phyloP scores from a whole-genome alignment of 1,140 invertebrate genomes.

The Orius insidiosus region DNA sequence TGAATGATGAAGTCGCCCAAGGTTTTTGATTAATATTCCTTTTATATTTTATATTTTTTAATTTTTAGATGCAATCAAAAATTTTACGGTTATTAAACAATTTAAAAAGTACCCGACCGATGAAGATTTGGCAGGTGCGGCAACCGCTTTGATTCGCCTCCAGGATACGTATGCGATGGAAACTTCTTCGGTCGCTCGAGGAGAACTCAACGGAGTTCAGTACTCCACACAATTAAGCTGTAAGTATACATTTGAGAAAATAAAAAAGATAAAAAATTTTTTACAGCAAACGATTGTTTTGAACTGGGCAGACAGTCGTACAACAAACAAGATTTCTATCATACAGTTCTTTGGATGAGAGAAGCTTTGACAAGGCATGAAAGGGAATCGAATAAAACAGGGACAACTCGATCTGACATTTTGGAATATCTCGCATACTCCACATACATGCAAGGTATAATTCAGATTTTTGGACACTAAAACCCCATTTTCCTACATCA shows the following conservation, averaged over 20 bases:
- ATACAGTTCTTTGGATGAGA: slow-evolving; percentile 89
- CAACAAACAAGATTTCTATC: slow-evolving; percentile 82
- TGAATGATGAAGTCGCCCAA: slow-evolving; percentile 51
- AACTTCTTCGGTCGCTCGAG: slow-evolving; percentile 72
- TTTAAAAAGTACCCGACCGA: slow-evolving; percentile 68
- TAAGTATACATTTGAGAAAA: too few relatives aligned
- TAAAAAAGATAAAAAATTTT: slow-evolving; percentile 25
- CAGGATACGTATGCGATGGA: slow-evolving; percentile 94
- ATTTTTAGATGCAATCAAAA: slow-evolving; percentile 47
- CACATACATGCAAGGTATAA: slow-evolving; percentile 70
- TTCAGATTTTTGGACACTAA: too few relatives aligned
- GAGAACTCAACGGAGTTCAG: slow-evolving; percentile 68
- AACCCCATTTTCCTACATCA: too few relatives aligned
- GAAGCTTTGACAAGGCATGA: slow-evolving; percentile 61
- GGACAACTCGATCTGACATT: slow-evolving; percentile 59
- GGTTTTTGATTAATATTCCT: slow-evolving; percentile 26
- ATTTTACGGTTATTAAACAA: slow-evolving; percentile 42
- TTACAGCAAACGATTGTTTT: slow-evolving; percentile 87
- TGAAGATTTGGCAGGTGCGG: slow-evolving; percentile 87
- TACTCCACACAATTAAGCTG: slow-evolving; percentile 44
- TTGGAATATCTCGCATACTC: slow-evolving; percentile 94
- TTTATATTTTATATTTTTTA: slow-evolving; percentile 10
- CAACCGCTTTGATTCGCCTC: slow-evolving; percentile 81
- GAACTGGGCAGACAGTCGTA: slow-evolving; percentile 91
- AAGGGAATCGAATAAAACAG: slow-evolving; percentile 43